These are phyloP conservation scores for Malurus leucopterus DNA, from an alignment of 2,797 vertebrate species.

Conservation along the genomic window DNA sequence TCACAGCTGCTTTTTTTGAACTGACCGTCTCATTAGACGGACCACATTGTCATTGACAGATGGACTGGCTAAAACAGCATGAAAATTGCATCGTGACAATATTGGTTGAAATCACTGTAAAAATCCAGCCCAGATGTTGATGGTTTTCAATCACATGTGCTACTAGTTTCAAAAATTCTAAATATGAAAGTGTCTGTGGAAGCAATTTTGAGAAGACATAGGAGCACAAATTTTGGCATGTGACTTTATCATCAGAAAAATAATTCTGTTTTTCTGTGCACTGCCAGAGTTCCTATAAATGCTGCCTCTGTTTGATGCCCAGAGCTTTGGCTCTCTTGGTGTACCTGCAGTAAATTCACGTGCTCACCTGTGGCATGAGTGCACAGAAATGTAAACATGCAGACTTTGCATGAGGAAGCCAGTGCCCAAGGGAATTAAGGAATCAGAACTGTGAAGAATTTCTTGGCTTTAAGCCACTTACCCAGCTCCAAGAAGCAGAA, in stretches of 20 bases:
- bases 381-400: too few species aligned
- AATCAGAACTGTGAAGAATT: neutral
- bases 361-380: neutral
- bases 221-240: neutral
- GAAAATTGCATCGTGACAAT: neutral
- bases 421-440: neutral
- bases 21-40: neutral
- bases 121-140: neutral
- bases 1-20: neutral
- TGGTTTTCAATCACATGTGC: neutral
- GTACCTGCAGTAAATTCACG: accelerated
- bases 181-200: neutral
- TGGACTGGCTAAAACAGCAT: neutral
- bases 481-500: neutral
- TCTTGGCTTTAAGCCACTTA: neutral
- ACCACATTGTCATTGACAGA: neutral
- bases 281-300: neutral
- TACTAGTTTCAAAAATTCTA: neutral
- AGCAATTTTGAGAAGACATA: neutral
- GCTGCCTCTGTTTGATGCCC: neutral
- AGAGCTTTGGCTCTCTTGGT: neutral
- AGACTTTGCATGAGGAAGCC: neutral
- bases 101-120: neutral
- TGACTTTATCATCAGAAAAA: neutral
- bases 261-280: neutral